phyloP scores from a whole-genome alignment of 2,113 vertebrate genomes.

The Tinamus guttatus region DNA sequence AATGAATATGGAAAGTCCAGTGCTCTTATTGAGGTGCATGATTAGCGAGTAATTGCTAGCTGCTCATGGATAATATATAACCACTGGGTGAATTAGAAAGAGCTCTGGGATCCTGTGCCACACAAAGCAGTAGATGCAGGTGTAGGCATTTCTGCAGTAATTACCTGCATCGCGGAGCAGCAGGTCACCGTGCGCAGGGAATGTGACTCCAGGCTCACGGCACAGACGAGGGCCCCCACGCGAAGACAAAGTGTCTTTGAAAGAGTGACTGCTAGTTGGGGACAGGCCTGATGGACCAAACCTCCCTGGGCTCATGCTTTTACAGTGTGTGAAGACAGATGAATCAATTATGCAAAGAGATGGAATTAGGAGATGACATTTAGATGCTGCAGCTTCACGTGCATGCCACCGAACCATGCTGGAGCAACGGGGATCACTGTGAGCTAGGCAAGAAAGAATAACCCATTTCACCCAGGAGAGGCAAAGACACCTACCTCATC shows the following conservation, averaged over 20 bases:
- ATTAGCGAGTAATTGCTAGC: background rate
- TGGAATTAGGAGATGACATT: background rate
- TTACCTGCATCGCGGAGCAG: background rate
- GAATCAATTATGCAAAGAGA: background rate
- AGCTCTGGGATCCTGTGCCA: background rate
- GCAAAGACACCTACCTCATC: conserved; percentile 87
- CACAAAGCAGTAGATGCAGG: fast-evolving
- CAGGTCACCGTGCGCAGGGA: fast-evolving
- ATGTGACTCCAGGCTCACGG: background rate
- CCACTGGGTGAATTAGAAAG: background rate
- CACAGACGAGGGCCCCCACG: fast-evolving
- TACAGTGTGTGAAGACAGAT: background rate
- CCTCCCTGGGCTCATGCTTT: fast-evolving
- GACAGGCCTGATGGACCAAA: fast-evolving
- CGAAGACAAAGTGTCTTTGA: background rate
- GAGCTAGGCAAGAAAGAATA: background rate
- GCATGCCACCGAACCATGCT: fast-evolving
- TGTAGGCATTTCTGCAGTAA: background rate
- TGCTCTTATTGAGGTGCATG: background rate
- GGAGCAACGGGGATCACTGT: fast-evolving
- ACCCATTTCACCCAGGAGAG: background rate
- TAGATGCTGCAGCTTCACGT: background rate
- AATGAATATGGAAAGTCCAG: background rate
- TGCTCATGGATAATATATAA: background rate
- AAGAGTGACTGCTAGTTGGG: background rate